Conservation (phyloP, 2,113 vertebrate genomes). For the Nansenia antarctica region DNA sequence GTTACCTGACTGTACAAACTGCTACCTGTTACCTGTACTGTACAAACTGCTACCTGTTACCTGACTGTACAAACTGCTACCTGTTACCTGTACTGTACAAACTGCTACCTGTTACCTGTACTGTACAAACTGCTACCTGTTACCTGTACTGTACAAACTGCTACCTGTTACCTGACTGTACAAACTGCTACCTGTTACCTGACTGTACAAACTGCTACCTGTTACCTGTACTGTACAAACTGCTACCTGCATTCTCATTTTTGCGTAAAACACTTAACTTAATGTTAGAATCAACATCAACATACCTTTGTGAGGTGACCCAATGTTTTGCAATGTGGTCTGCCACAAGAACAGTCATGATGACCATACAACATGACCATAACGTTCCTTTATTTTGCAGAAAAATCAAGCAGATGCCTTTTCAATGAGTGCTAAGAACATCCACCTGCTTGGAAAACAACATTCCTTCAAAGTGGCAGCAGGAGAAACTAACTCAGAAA, state of each 20-base stretch:
- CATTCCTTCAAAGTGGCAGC: background rate
- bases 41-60: no score
- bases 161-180: background rate
- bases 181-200: no score
- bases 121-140: no score
- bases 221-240: background rate
- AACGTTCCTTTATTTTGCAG: background rate
- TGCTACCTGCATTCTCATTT: background rate
- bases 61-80: background rate
- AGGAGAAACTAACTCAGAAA: background rate
- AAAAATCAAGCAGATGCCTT: background rate
- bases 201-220: background rate
- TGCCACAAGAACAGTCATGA: background rate
- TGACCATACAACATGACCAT: background rate
- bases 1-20: background rate
- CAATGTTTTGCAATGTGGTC: background rate
- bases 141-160: background rate
- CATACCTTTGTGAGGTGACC: background rate
- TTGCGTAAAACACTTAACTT: no score
- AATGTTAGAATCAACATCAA: background rate
- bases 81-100: background rate
- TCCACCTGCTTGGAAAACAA: background rate
- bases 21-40: background rate
- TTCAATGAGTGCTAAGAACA: background rate
- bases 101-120: background rate